Evolutionary conservation across 2,888 invertebrate genomes (phyloP), one percentile per base, ranked within the genome.

Genomic region (Macrostomum cliftonense): DNA sequence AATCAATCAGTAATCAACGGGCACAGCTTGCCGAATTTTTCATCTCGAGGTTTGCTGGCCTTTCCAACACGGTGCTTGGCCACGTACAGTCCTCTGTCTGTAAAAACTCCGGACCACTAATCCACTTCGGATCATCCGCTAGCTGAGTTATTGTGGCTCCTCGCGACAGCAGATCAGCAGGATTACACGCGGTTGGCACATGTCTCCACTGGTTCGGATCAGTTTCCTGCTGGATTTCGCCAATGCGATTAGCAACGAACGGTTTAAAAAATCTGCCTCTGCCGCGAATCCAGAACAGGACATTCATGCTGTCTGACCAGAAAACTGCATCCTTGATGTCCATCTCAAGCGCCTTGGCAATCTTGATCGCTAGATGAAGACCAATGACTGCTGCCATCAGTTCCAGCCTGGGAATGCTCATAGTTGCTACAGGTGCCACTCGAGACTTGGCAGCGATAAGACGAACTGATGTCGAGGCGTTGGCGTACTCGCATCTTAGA

Each of bases 301-400:
- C 52, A 17, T 52, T 49, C 49, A 49, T 43, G 21, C 40, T 47
- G 44, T 47, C 52, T 11, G 49, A 45, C 53, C 46, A 53, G 37
- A 44, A 52, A 20, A 42, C 42, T 13, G 28, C 14, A 11, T 42
- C 28, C 5, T 43, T 42, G 28, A 36, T 43, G 2, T 17, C 13
- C 16, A 53, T 44, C 28, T 28, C 16, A 4, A 28, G 28, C 28
- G 28, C 28, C 28, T 28, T 28, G 28, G 28, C 28, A 28, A 28
- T 9, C 28, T 28, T 28, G 28, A 28, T 9, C 5, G 37, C 12
- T 36, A 53, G 36, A 17, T 45, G 16, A 7, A 42, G 37, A 16
- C 49, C 49, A 2, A 44, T 12, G 19, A 44, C 16, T 11, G 50
- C 48, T 7, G 46, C 46, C 37, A 44, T 47, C 13, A 48, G 11